phyloP scores from a whole-genome alignment of 2,888 invertebrate genomes.

The Ichneumon xanthorius region DNA sequence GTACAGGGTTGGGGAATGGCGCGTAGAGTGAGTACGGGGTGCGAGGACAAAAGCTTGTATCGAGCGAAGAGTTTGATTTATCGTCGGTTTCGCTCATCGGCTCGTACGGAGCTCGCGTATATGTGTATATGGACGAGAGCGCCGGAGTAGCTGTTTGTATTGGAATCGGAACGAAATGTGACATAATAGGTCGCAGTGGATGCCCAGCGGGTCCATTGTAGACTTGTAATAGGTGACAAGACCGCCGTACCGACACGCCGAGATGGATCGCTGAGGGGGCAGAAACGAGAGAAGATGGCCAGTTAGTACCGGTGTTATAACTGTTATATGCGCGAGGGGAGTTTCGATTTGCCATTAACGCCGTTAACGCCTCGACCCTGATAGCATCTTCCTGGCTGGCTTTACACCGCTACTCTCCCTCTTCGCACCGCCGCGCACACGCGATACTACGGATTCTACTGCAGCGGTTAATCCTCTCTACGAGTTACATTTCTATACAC shows the following conservation, averaged over 20 bases:
- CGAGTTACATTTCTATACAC: neutral
- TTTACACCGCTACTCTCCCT: constrained; percentile 31
- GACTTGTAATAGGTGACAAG: constrained; percentile 83
- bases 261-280: constrained; percentile 47
- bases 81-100: constrained; percentile 73
- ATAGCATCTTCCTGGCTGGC: constrained; percentile 60
- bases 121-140: constrained; percentile 10
- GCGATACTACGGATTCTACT: constrained; percentile 32
- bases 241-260: constrained; percentile 74
- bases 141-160: constrained; percentile 80
- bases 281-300: constrained; percentile 44
- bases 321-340: constrained; percentile 57
- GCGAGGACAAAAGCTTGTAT: constrained; percentile 71
- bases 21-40: constrained; percentile 55
- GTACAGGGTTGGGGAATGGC: constrained; percentile 31
- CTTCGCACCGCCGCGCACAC: neutral
- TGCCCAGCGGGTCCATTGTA: constrained; percentile 81
- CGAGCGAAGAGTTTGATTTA: constrained; percentile 84
- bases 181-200: constrained; percentile 83
- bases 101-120: constrained; percentile 13
- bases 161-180: constrained; percentile 83
- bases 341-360: constrained; percentile 71
- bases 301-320: constrained; percentile 64
- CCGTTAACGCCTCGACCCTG: constrained; percentile 64
- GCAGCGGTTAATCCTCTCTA: constrained; percentile 24